Conservation (phyloP, 2,797 vertebrate genomes). For the Numenius phaeopus region DNA sequence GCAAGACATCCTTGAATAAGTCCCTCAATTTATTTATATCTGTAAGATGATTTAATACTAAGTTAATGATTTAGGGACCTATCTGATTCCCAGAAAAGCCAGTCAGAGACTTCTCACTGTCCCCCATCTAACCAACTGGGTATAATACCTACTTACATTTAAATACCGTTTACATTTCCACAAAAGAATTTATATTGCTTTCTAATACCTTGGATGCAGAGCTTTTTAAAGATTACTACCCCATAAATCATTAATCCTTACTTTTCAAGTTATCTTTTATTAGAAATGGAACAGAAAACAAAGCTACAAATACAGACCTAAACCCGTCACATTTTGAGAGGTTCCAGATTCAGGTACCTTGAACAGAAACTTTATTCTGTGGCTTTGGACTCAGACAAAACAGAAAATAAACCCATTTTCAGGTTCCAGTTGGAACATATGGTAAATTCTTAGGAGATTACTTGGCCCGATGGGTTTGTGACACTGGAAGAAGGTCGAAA, state of each 20-base stretch:
- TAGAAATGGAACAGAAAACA: slow-evolving; percentile 40
- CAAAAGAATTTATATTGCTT: slow-evolving; percentile 67
- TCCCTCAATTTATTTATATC: slow-evolving; percentile 62
- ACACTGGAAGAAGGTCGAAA: slow-evolving; percentile 1
- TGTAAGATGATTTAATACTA: slow-evolving; percentile 61
- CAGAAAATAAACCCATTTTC: slow-evolving; percentile 14
- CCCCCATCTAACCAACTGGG: slow-evolving; percentile 31
- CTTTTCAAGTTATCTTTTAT: slow-evolving; percentile 29
- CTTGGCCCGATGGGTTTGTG: slow-evolving; percentile 21
- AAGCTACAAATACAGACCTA: background rate
- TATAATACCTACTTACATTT: slow-evolving; percentile 42
- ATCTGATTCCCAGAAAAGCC: slow-evolving; percentile 62
- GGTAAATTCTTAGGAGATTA: slow-evolving; percentile 39
- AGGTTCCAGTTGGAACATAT: slow-evolving; percentile 11
- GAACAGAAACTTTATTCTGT: slow-evolving; percentile 6
- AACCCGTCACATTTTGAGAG: slow-evolving; percentile 13
- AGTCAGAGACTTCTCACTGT: slow-evolving; percentile 20
- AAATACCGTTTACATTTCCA: slow-evolving; percentile 47
- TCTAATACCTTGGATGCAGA: slow-evolving; percentile 48
- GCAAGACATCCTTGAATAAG: slow-evolving; percentile 49
- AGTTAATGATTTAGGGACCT: slow-evolving; percentile 69
- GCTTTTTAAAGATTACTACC: slow-evolving; percentile 44
- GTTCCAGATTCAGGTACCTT: slow-evolving; percentile 32
- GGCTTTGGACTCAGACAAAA: slow-evolving; percentile 33
- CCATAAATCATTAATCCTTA: slow-evolving; percentile 4